Base-by-base conservation (phyloP, 2,797 vertebrate genomes). In the Cuniculus paca region DNA sequence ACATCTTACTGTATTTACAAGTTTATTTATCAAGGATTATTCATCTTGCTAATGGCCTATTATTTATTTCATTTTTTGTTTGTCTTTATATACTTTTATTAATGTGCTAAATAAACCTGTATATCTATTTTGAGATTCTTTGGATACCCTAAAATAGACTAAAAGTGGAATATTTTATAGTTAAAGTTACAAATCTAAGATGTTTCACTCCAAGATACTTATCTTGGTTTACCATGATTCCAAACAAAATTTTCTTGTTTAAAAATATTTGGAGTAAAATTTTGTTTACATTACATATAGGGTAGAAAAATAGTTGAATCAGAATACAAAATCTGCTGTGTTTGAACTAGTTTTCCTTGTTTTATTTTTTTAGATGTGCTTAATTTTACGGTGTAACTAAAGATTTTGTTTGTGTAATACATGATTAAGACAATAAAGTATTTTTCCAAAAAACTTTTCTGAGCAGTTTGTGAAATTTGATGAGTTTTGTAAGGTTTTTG, bases 391-490 rank as follows among this genome's bases (percentile, higher is more conserved):
- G 98, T 99, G 99, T 99, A 99, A 99, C 99, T 98, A 99, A 98
- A 98, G 97, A 98, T 99, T 99, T 99, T 99, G 99, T 99, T 99
- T 99, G 99, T 99, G 99, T 99, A 99, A 99, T 99, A 99, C 99
- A 99, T 99, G 99, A 99, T 99, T 99, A 99, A 99, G 99, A 99
- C 99, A 99, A 99, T 99, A 99, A 99, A 99, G 98, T 99, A 99
- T 99, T 99, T 99, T 99, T 99, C 99, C 99, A 98, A 99, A 99
- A 99, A 99, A 98, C 98, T 99, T 99, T 99, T 99, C 98, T 99
- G 99, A 99, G 99, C 98, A 99, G 99, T 99, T 99, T 99, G 99
- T 98, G 82, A 99, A 99, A 99, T 99, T 99, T 99, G 99, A 99
- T 99, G 99, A 99, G 99, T 99, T 99, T 99, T 99, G 99, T 99